Evolutionary conservation across 1,140 invertebrate species (phyloP).

Genomic region (Idris sp.): DNA sequence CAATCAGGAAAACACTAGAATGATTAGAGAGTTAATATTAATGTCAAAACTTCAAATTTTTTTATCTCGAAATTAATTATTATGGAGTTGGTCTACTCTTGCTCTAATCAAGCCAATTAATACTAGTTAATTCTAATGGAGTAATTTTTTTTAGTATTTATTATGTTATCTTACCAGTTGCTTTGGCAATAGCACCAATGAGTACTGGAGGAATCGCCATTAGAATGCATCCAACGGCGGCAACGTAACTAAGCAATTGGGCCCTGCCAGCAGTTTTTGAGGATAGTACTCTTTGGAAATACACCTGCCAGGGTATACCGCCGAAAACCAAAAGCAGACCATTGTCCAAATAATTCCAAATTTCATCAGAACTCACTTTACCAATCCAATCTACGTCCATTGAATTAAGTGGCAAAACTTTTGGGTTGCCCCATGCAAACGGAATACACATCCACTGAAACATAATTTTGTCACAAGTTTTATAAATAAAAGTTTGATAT

Average conservation of each 20-base stretch:
- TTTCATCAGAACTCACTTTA: conserved; percentile 83
- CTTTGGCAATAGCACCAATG: conserved; percentile 97
- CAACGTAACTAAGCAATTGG: conserved; percentile 97
- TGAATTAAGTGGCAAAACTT: conserved; percentile 87
- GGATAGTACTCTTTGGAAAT: conserved; percentile 98
- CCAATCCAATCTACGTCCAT: conserved; percentile 96
- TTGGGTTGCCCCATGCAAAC: conserved; percentile 92
- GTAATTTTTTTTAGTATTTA: no score
- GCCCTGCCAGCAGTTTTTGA: conserved; percentile 95
- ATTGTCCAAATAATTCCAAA: conserved; percentile 93
- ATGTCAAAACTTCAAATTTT: no score
- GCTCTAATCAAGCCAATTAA: conserved; percentile 62
- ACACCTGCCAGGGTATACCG: conserved; percentile 99
- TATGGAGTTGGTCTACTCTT: no score
- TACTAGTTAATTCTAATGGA: no score
- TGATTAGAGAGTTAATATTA: no score
- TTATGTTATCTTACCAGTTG: conserved; percentile 92
- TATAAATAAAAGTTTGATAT: no score
- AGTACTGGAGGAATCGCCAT: conserved; percentile 98
- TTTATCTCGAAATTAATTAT: no score
- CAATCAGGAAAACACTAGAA: no score
- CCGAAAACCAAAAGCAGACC: conserved; percentile 95
- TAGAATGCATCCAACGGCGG: conserved; percentile 94
- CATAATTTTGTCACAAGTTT: no score
- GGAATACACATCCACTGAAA: conserved; percentile 96